Evolutionary conservation across 2,888 invertebrate genomes (phyloP), one percentile per base, ranked within the genome.

Genomic region (Microdon myrmicae): DNA sequence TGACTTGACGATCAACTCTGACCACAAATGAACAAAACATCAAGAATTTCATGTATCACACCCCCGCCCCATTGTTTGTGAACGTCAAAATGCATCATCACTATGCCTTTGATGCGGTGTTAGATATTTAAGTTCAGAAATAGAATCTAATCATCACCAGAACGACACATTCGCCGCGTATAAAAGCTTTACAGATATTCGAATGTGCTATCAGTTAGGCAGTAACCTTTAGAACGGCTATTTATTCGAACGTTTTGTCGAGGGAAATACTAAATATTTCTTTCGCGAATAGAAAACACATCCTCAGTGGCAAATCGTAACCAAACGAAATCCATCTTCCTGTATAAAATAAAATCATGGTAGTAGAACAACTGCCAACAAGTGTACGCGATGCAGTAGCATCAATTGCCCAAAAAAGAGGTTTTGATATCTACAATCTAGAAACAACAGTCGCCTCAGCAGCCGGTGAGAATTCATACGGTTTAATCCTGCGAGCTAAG

Each of bases 391-490:
- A 49, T n/a, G 66, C 59, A 19, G 17, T 66, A 7, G 17, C 4
- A 7, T 6, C 5, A 1, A 17, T 66, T n/a, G 53, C 44, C 8
- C 23, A n/a, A 12, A 2, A 34, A 3, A 28, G 20, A 5, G 44
- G 48, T n/a, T 54, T 48, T 8, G 5, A 1, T 2, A 19, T 48
- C 2, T 66, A 43, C 23, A 32, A 13, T 9, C 13, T 67, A 7
- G 60, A 56, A 23, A 49, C 53, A 13, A 48, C 26, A 1, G 37
- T 47, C 4, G 17, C 60, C 6, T 55, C 64, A 2, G 70, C 64
- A 7, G 34, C 67, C 2, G 73, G 73, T 20, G 73, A 73, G 43
- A 73, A 73, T 48, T 69, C 69, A 0, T 71, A 71, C 32, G 73
- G 73, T 4, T 37, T 68, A 26, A 67, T 73, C 22, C 25, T 71